Evolutionary conservation across 2,888 invertebrate genomes (phyloP).

Genomic region (Tenodera sinensis): DNA sequence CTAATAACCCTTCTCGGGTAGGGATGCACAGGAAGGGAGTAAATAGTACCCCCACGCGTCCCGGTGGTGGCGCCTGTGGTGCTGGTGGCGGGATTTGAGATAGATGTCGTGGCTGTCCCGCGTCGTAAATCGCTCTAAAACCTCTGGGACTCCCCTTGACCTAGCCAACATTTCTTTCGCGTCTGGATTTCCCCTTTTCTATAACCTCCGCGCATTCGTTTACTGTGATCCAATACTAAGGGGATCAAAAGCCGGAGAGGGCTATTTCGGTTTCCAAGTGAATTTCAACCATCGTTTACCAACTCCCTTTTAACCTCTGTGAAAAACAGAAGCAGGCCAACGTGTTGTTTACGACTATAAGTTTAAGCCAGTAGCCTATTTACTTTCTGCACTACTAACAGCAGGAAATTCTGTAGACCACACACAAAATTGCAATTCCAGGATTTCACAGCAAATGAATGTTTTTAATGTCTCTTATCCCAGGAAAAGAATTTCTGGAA

Average conservation of each 20-base stretch:
- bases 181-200: not conserved
- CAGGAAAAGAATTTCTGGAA: no score
- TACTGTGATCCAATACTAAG: not conserved
- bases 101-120: constrained; percentile 3
- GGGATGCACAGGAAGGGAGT: not conserved
- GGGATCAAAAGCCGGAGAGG: not conserved
- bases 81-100: constrained; percentile 3
- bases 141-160: not conserved
- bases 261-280: not conserved
- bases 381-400: no score
- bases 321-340: no score
- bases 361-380: no score
- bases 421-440: no score
- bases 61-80: not conserved
- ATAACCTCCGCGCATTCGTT: not conserved
- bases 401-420: no score
- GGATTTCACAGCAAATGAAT: no score
- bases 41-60: not conserved
- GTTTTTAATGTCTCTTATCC: no score
- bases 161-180: not conserved
- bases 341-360: no score
- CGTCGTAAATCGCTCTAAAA: not conserved
- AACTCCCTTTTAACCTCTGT: not conserved
- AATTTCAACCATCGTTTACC: not conserved
- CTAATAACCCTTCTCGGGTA: not conserved